Evolutionary conservation across 2,797 vertebrate genomes (phyloP).

Genomic region (Gallinago solitaria): DNA sequence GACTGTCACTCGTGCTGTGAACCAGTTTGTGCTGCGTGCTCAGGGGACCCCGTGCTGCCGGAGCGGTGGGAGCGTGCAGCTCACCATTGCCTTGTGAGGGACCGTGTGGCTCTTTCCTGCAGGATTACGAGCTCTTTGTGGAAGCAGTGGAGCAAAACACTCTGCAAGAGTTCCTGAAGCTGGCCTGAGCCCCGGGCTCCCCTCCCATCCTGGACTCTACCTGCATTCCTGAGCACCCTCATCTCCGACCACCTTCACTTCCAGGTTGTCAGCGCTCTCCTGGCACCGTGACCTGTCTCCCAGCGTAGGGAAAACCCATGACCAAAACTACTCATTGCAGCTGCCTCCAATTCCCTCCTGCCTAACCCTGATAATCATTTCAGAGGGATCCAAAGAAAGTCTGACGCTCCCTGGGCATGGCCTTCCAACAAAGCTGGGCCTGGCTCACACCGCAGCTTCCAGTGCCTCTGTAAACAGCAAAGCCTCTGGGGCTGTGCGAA

Average conservation of each 20-base stretch:
- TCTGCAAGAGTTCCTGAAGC: conserved; percentile 91
- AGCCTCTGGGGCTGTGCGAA: conserved; percentile 1
- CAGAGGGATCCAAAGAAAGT: conserved; percentile 57
- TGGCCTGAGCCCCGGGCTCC: conserved; percentile 77
- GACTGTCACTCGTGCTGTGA: neutral
- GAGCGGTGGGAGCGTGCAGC: rapidly evolving
- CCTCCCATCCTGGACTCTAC: conserved; percentile 14
- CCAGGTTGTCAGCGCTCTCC: conserved; percentile 1
- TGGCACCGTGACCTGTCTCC: neutral
- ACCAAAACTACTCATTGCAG: conserved; percentile 58
- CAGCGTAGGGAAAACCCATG: conserved; percentile 27
- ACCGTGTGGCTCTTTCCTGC: neutral
- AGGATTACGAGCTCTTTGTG: conserved; percentile 92
- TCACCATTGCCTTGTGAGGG: rapidly evolving
- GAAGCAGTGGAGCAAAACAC: conserved; percentile 91
- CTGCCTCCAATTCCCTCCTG: conserved; percentile 36
- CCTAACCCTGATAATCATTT: neutral
- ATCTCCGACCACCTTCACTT: neutral
- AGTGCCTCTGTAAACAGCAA: conserved; percentile 67
- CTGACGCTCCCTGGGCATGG: neutral
- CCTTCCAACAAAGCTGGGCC: conserved; percentile 38
- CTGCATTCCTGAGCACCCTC: conserved; percentile 49
- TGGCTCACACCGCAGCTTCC: conserved; percentile 50
- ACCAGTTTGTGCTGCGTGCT: rapidly evolving
- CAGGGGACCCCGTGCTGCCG: rapidly evolving